These are phyloP conservation scores for Sakesphorus luctuosus DNA, from an alignment of 2,113 vertebrate species.

Conservation along the genomic window DNA sequence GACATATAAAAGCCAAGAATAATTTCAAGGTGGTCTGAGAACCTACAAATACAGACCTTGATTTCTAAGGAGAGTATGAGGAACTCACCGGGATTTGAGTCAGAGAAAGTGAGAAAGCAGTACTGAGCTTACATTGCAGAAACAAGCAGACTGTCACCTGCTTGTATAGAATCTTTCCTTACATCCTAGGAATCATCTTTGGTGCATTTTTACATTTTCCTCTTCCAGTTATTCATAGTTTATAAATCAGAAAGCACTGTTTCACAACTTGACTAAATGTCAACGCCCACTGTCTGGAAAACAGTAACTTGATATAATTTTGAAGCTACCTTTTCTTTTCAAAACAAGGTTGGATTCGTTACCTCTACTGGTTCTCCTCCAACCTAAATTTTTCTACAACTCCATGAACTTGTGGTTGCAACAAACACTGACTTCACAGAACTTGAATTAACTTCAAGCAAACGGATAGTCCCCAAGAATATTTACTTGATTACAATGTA, in stretches of 20 bases:
- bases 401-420: not conserved
- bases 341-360: not conserved
- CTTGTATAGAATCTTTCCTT: not conserved
- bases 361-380: not conserved
- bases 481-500: not conserved
- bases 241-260: not conserved
- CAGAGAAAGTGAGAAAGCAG: not conserved
- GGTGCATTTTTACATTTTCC: not conserved
- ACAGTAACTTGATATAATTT: not conserved
- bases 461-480: not conserved
- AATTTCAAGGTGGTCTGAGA: not conserved
- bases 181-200: not conserved
- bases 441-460: not conserved
- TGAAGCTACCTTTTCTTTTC: not conserved
- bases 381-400: not conserved
- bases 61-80: not conserved
- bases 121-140: not conserved
- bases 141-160: not conserved
- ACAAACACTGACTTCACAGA: not conserved
- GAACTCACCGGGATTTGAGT: not conserved
- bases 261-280: not conserved
- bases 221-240: not conserved
- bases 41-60: not conserved
- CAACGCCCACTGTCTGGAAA: not conserved
- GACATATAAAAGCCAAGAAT: not conserved